phyloP scores from a whole-genome alignment of 2,113 vertebrate genomes.

The Anguilla japonica region DNA sequence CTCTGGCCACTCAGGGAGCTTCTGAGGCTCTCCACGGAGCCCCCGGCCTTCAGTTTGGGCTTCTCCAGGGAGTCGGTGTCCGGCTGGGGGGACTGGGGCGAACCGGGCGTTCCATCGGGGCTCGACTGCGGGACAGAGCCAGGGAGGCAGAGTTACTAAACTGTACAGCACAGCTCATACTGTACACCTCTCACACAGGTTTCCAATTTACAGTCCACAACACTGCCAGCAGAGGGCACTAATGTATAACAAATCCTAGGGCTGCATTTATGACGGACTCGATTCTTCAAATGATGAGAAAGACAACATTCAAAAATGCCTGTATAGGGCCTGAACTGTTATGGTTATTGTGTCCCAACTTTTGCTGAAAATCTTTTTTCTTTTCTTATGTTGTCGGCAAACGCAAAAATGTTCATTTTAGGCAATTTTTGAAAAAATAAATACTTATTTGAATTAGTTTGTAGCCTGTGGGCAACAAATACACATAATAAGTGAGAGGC shows the following conservation, averaged over 20 bases:
- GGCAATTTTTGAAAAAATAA: no score
- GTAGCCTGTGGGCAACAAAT: no score
- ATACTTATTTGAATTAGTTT: no score
- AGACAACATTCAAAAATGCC: not conserved
- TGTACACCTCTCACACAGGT: not conserved
- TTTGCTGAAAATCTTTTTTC: no score
- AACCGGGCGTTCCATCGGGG: slow-evolving; percentile 78
- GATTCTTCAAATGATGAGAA: not conserved
- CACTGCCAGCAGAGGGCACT: slow-evolving; percentile 9
- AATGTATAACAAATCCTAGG: not conserved
- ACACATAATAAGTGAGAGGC: not conserved
- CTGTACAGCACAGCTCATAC: not conserved
- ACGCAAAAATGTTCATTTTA: no score
- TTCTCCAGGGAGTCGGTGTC: slow-evolving; percentile 84
- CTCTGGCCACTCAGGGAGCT: slow-evolving; percentile 97
- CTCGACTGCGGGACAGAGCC: slow-evolving; percentile 68
- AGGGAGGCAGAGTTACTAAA: not conserved
- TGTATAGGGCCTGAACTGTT: no score
- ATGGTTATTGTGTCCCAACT: no score
- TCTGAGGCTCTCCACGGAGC: slow-evolving; percentile 93
- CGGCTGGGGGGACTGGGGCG: slow-evolving; percentile 76
- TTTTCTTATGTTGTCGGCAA: no score
- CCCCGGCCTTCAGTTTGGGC: slow-evolving; percentile 93
- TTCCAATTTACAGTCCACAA: not conserved
- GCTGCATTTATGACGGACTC: not conserved